Evolutionary conservation across 2,888 invertebrate species (phyloP), one percentile per base, ranked within the genome.

Genomic region (Yponomeuta malinellus): DNA sequence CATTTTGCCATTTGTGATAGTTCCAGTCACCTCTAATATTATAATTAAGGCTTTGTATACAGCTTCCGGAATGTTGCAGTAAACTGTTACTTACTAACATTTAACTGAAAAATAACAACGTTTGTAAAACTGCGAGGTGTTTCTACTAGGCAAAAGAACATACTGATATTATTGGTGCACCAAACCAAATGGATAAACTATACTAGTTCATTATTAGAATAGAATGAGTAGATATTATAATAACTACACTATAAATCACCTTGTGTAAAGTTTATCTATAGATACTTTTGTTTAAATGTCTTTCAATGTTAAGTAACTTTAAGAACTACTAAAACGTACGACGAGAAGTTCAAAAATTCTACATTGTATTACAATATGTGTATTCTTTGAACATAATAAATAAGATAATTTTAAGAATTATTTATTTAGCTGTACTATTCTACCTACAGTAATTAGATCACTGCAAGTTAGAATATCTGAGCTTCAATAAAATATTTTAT

Each of bases 401-500:
- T 68, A 48, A 63, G 31, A 33, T 70, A 71, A 65, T 71, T 67
- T 70, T 73, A 72, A 73, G 71, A 73, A 73, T 71, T 75, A 75
- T 75, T 75, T 90, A 89, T 89, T 88, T 88, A 88, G 81, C 77
- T 59, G 15, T 59, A 73, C 33, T 79, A 79, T 78, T 79, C 79
- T 82, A 48, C 66, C 29, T 37, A 37, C 80, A 82, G 82, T 83
- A 82, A 80, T 83, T 85, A 88, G 83, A 77, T 75, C 81, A 75
- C 77, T 78, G 82, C 81, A 80, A 79, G 80, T 85, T 84, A 82
- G 78, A 79, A 79, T 82, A 88, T 89, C 85, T 88, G 86, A 83
- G 91, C 90, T 90, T 92, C 88, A 85, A 89, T 91, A 91, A 90
- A 90, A 79, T 90, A 92, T 90, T 90, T 90, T 92, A 90, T 89